Percentiles rank a stretch among this genome's conserved stretches.
These are phyloP conservation scores for Drosophila pegasa DNA, from an alignment of 2,888 invertebrate species.

Conservation along the genomic window DNA sequence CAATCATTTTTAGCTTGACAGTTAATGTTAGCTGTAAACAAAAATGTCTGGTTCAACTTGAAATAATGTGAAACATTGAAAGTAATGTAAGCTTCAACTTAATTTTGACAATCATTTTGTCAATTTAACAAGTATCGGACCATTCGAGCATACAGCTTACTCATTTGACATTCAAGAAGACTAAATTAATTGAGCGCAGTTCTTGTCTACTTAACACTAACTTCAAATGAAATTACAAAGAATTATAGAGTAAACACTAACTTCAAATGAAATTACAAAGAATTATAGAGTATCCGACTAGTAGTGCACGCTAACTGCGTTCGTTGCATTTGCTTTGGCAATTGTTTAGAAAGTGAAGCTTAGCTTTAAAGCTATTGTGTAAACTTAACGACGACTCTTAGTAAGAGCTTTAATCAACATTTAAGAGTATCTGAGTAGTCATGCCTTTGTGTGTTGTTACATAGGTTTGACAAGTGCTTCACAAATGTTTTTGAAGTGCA, in stretches of 20 bases:
- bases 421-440: neutral
- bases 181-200: neutral
- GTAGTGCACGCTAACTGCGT: neutral
- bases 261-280: neutral
- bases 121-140: neutral
- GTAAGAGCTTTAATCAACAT: neutral
- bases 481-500: neutral
- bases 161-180: neutral
- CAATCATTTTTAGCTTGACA: too few species aligned
- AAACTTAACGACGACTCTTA: neutral
- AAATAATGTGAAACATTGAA: neutral
- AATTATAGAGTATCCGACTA: conserved; percentile 14
- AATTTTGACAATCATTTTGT: neutral
- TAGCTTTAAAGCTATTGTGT: neutral
- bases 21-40: neutral
- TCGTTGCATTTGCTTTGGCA: neutral
- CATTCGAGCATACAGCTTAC: neutral
- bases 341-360: neutral
- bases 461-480: neutral
- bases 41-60: neutral
- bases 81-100: neutral
- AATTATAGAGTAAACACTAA: too few species aligned
- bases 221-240: neutral
- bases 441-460: neutral
- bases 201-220: neutral